Base-by-base conservation (phyloP, 30 jellyfish, hydroid and myxozoan genomes). In the Hydractinia echinata region DNA sequence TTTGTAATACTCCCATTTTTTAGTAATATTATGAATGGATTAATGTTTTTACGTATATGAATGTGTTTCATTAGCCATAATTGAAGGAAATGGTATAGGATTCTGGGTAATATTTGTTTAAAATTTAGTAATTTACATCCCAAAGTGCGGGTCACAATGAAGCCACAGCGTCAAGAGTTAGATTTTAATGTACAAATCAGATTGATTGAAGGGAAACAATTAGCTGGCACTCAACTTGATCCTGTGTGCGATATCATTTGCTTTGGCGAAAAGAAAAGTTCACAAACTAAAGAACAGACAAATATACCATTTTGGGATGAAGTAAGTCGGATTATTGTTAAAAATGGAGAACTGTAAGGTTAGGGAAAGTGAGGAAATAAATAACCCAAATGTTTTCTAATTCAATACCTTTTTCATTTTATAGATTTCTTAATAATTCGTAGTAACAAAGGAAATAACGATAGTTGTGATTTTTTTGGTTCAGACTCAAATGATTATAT, bases 281-380 rank as follows among this genome's bases (percentile, higher is more conserved):
- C 85, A 10, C 79, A 77, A 77, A 8, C 53, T 21, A 54, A 58
- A 54, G 85, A 77, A n/a, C 85, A 77, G 39, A 77, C 85, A 56
- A 77, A 77, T 61, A 77, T 50, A 4, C 85, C 85, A 10, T 77
- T 30, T 49, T 77, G 85, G 85, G 85, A 77, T 77, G 85, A 77
- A 96, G 98, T 92, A 67, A 53, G 16, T 56, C 53, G 14, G 11
- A n/a, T 67, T 54, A 76, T 50, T 83, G 76, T n/a, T 85, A 88
- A 60, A 13, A 60, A 60, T 60, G n/a, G n/a, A 13, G 44, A 0
- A 30, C 44, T 30, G 2, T 30, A 30, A 30, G 44, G 44, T 30
- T 30, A 0, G 44, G 44, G 2, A 0, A 30, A 30, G 44, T 30
- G 44, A 30, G 44, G 2, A 2, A 30, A 30, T 30, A 30, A 30